These are phyloP conservation scores for Haemorhous mexicanus DNA, from an alignment of 2,113 vertebrate species.

Conservation along the genomic window DNA sequence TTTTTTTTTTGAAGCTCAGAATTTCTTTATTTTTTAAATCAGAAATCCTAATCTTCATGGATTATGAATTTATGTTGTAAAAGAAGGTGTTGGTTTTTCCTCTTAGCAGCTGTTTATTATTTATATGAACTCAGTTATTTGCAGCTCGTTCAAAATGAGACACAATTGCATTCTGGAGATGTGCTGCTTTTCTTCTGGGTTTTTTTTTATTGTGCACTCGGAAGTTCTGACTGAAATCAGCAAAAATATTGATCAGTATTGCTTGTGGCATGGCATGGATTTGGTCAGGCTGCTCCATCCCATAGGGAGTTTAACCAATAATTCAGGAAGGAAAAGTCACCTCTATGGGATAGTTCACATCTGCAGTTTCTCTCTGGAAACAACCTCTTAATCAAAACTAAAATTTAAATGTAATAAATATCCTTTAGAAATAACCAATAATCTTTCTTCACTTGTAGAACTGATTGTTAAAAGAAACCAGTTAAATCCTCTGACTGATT, in stretches of 20 bases:
- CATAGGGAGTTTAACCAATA: background rate
- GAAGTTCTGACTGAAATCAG: background rate
- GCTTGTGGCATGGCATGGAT: background rate
- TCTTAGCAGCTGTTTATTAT: background rate
- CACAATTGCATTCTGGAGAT: background rate
- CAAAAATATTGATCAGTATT: background rate
- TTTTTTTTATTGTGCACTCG: background rate
- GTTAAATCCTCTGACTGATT: background rate
- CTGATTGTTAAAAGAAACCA: background rate
- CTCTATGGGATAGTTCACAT: background rate
- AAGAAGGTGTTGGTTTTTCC: background rate
- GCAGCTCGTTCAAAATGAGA: background rate
- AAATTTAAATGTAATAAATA: background rate
- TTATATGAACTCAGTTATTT: too few relatives aligned
- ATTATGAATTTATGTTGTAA: background rate
- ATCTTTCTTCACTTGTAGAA: background rate
- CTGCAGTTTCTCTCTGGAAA: background rate
- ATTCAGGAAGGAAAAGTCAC: background rate
- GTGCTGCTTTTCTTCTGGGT: background rate
- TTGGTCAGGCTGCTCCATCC: background rate
- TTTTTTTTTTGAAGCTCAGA: background rate
- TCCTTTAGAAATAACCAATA: background rate
- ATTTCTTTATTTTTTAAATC: background rate
- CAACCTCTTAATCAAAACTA: background rate
- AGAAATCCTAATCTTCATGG: background rate